These are phyloP conservation scores for Nansenia antarctica DNA, from an alignment of 2,113 vertebrate genomes.

Conservation along the genomic window DNA sequence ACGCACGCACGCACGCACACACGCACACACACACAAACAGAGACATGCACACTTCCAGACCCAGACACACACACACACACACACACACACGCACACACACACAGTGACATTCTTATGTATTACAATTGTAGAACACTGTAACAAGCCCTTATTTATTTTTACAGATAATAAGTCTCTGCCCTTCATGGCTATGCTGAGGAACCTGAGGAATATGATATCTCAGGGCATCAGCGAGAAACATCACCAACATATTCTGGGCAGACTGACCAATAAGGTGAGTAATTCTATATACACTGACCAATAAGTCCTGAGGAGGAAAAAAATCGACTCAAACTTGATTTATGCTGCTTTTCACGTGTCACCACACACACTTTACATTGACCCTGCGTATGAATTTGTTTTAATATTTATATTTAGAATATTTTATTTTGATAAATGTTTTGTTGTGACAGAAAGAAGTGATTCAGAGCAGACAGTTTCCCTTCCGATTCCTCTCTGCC, in stretches of 20 bases:
- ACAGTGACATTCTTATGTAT: neutral
- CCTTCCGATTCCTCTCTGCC: conserved; percentile 86
- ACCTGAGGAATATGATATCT: conserved; percentile 83
- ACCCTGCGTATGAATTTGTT: too few species aligned
- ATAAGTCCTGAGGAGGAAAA: neutral
- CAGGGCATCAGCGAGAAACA: conserved; percentile 80
- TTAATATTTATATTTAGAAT: too few species aligned
- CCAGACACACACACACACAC: neutral
- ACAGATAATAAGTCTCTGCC: conserved; percentile 82
- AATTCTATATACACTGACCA: neutral
- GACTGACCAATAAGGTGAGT: conserved; percentile 77
- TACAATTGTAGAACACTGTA: neutral
- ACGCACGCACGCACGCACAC: too few species aligned
- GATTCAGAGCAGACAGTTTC: conserved; percentile 83
- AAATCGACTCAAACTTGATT: neutral
- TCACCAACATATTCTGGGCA: conserved; percentile 76
- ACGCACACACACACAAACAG: too few species aligned
- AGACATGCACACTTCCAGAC: too few species aligned
- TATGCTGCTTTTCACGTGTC: too few species aligned
- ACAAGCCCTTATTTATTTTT: neutral
- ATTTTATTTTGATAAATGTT: neutral
- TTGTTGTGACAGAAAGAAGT: conserved; percentile 74
- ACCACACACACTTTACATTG: too few species aligned
- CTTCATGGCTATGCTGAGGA: conserved; percentile 92
- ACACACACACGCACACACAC: neutral